phyloP scores from a whole-genome alignment of 2,113 vertebrate genomes.

The Brachirus orientalis region DNA sequence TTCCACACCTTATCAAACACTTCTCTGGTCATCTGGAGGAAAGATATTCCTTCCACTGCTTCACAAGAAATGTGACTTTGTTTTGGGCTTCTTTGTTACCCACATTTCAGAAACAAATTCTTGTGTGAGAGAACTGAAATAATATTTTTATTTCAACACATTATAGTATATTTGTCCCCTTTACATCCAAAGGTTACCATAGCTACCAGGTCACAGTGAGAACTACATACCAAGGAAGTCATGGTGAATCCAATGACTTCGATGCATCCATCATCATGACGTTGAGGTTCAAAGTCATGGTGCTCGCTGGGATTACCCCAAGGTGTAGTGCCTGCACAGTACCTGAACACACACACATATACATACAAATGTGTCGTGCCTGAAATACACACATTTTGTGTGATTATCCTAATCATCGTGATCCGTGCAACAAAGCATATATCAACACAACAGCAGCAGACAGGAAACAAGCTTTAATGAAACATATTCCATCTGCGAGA shows the following conservation, averaged over 20 bases:
- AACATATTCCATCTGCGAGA: no score
- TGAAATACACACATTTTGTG: neutral
- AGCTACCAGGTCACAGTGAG: neutral
- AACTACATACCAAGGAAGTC: slow-evolving; percentile 88
- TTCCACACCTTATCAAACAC: neutral
- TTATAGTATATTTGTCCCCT: neutral
- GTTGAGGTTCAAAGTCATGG: slow-evolving; percentile 93
- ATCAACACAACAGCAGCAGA: neutral
- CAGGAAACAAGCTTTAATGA: neutral
- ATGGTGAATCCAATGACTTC: slow-evolving; percentile 96
- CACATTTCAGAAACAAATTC: no score
- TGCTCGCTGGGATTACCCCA: slow-evolving; percentile 95
- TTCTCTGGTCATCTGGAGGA: neutral
- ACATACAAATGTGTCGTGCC: neutral
- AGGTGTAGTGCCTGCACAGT: slow-evolving; percentile 94
- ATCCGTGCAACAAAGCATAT: neutral
- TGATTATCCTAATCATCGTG: neutral
- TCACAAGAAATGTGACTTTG: neutral
- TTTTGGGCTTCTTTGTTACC: no score
- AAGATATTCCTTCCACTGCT: no score
- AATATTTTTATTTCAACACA: neutral
- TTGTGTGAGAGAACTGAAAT: no score
- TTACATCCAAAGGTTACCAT: neutral
- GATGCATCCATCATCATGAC: slow-evolving; percentile 93
- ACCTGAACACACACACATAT: slow-evolving; percentile 75